Conservation (phyloP, 2,113 vertebrate genomes). For the Hymenochirus boettgeri region DNA sequence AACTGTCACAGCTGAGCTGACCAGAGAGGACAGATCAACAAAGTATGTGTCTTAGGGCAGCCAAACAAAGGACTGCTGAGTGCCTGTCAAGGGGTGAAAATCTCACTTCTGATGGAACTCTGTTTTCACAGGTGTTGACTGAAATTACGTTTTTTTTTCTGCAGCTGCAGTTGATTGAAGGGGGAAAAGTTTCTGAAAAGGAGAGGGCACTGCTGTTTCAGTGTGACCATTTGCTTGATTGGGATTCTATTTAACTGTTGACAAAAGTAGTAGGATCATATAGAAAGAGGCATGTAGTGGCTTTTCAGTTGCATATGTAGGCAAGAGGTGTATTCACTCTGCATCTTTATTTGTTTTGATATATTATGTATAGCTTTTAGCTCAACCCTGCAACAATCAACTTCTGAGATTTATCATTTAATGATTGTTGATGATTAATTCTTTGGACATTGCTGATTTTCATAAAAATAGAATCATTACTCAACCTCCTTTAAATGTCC, state of each 20-base stretch:
- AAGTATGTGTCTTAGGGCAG: conserved; percentile 18
- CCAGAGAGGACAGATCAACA: conserved; percentile 43
- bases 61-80: conserved; percentile 43
- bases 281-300: not conserved
- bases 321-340: too few relatives aligned
- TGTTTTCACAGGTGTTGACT: conserved; percentile 42
- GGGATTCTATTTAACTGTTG: not conserved
- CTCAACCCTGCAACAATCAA: too few relatives aligned
- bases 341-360: too few relatives aligned
- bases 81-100: conserved; percentile 44
- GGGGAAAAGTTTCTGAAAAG: conserved; percentile 3
- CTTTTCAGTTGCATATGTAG: too few relatives aligned
- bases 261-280: conserved; percentile 17
- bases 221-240: conserved; percentile 17
- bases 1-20: conserved; percentile 34
- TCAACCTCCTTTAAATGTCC: too few relatives aligned
- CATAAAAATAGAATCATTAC: too few relatives aligned
- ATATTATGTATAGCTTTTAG: too few relatives aligned
- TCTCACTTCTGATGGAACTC: conserved; percentile 30
- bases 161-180: conserved; percentile 8
- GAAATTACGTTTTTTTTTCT: conserved; percentile 17
- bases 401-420: too few relatives aligned
- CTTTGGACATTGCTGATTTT: too few relatives aligned
- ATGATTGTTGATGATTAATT: too few relatives aligned
- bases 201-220: conserved; percentile 12